Base-by-base conservation (phyloP, 2,797 vertebrate species). In the Chelmon rostratus region DNA sequence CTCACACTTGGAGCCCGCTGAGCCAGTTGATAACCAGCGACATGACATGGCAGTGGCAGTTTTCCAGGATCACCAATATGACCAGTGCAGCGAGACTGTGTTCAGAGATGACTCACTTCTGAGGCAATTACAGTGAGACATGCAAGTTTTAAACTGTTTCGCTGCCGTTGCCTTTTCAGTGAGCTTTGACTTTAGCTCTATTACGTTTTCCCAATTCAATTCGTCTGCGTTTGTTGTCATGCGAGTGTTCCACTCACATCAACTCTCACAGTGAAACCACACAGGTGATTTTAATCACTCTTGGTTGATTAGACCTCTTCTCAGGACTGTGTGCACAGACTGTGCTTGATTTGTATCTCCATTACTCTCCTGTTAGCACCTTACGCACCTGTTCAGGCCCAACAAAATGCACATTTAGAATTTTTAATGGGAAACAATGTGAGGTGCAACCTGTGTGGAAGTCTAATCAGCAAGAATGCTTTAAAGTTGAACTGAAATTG, bases 21-120 rank as follows among this genome's bases (percentile, higher is more conserved):
- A 64, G 15, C 15, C 15, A 18, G 15, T 5, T 38, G 31, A 37
- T 10, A 66, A 5, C 3, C 25, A n/a, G 61, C 18, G n/a, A n/a
- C n/a, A n/a, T n/a, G n/a, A n/a, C n/a, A n/a, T n/a, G n/a, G n/a
- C n/a, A n/a, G 50, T 1, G 37, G 7, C 31, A 23, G 31, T 31
- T 49, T 38, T 38, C 38, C 18, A n/a, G 7, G 7, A 37, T 49
- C 16, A 28, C 23, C 4, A n/a, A 49, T 54, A n/a, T n/a, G n/a
- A n/a, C n/a, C n/a, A n/a, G n/a, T n/a, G n/a, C n/a, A n/a, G n/a
- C n/a, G 65, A 47, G 35, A 10, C 23, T 28, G 8, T 28, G 54
- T 7, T 31, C 54, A 42, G 64, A 76, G 63, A 16, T 31, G 16
- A 65, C 47, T 70, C 61, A 7, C 11, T 50, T 58, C 33, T 54